Evolutionary conservation across 2,888 invertebrate genomes (phyloP).

Genomic region (Metallyticus violacea): DNA sequence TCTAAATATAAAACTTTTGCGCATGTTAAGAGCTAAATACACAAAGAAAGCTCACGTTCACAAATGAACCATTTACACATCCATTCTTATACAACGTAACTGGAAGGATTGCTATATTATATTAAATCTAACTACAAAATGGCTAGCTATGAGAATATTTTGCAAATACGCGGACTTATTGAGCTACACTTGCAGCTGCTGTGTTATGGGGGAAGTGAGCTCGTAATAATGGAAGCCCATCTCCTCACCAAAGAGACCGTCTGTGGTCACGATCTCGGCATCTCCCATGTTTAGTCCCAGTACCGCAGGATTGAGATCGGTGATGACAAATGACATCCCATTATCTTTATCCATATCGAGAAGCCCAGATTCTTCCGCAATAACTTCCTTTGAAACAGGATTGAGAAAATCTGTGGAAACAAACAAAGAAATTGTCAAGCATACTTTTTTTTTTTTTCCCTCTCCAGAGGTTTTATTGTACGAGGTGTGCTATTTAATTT

Average conservation of each 20-base stretch:
- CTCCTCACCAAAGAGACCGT: constrained; percentile 37
- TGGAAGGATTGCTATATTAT: background rate
- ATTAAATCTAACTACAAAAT: background rate
- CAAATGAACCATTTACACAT: background rate
- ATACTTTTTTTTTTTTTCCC: too few species aligned
- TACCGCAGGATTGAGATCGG: constrained; percentile 53
- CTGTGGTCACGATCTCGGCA: constrained; percentile 51
- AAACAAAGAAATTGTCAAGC: too few species aligned
- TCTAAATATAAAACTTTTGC: background rate
- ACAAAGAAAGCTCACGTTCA: background rate
- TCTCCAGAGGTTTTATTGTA: too few species aligned
- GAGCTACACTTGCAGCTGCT: background rate
- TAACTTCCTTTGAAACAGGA: constrained; percentile 72
- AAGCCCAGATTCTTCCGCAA: constrained; percentile 74
- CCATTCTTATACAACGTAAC: background rate
- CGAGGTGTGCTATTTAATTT: too few species aligned
- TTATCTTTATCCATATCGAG: constrained; percentile 42
- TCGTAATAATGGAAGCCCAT: constrained; percentile 32
- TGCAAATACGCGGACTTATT: background rate
- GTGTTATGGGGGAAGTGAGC: constrained; percentile 19
- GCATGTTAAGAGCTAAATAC: background rate
- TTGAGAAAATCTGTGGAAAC: constrained; percentile 54
- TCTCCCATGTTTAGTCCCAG: constrained; percentile 53
- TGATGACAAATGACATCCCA: constrained; percentile 52
- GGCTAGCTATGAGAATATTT: background rate